These are phyloP conservation scores for Bettongia penicillata DNA, from an alignment of 2,113 vertebrate genomes.

Conservation along the genomic window DNA sequence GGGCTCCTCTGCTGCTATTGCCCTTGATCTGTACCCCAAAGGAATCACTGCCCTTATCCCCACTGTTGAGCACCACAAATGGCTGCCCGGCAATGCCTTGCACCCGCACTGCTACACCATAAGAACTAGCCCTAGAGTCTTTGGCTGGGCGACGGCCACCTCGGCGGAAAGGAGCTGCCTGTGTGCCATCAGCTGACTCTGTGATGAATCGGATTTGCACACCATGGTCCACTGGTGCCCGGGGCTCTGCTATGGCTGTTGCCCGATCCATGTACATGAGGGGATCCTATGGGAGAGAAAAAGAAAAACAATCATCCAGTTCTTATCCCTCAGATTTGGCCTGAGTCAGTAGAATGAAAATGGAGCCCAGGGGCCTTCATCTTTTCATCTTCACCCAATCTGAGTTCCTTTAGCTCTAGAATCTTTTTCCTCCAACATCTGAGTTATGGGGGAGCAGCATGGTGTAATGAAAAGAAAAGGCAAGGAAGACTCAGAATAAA, in stretches of 20 bases:
- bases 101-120: constrained; percentile 94
- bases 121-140: constrained; percentile 84
- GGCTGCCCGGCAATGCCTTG: constrained; percentile 96
- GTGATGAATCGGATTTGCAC: constrained; percentile 97
- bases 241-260: constrained; percentile 79
- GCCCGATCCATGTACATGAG: constrained; percentile 38
- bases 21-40: constrained; percentile 91
- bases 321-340: background rate
- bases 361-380: background rate
- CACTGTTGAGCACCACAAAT: constrained; percentile 94
- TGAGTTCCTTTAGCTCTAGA: background rate
- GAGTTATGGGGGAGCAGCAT: background rate
- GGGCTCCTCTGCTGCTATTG: constrained; percentile 29
- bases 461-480: background rate
- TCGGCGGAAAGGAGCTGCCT: constrained; percentile 67
- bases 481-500: background rate
- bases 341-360: background rate
- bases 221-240: constrained; percentile 89
- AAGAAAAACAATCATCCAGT: background rate
- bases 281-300: constrained; percentile 48
- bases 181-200: constrained; percentile 82
- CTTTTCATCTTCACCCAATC: background rate
- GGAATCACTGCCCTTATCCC: constrained; percentile 93
- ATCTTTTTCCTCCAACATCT: background rate
- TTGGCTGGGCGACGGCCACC: constrained; percentile 59